Evolutionary conservation across 2,888 invertebrate genomes (phyloP), one percentile per base, ranked within the genome.

Genomic region (Pollenia angustigena): DNA sequence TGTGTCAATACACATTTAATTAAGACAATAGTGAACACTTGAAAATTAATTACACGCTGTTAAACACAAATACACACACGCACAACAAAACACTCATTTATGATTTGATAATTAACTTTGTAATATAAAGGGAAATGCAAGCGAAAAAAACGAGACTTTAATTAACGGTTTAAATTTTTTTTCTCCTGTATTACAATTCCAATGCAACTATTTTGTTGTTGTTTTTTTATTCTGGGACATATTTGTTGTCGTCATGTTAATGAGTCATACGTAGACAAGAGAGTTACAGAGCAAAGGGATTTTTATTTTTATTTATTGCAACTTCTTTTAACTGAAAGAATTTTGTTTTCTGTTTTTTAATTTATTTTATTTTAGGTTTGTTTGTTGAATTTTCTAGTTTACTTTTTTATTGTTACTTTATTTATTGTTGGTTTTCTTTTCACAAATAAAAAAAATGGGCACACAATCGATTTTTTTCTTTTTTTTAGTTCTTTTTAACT

Each of bases 401-500:
- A 14, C 56, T 48, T 16, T 66, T 48, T 72, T 69, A 2, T 60
- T 46, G 44, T 69, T 62, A 32, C 32, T 80, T 11, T 58, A 52
- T 14, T 16, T 81, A 40, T 56, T 74, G 56, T 54, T 76, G 60
- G n/a, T 48, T 58, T 48, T 42, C 8, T 48, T 74, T 18, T 32
- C n/a, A 44, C 58, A 66, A 56, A 69, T 23, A 62, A 80, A 72
- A 80, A 72, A 88, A 91, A 91, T 90, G 90, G 88, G 89, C 60
- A 68, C 75, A 75, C 68, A 89, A 92, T 92, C 92, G 92, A 92
- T 92, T 92, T 92, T 92, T 92, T 89, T 91, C 91, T 91, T 89
- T 88, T 66, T 44, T 6, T 69, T 58, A n/a, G 69, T 82, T 60
- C 81, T 85, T 84, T 76, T 42, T 62, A 52, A 69, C 71, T 76